Conservation (phyloP, 2,113 vertebrate species). For the Anser cygnoides region DNA sequence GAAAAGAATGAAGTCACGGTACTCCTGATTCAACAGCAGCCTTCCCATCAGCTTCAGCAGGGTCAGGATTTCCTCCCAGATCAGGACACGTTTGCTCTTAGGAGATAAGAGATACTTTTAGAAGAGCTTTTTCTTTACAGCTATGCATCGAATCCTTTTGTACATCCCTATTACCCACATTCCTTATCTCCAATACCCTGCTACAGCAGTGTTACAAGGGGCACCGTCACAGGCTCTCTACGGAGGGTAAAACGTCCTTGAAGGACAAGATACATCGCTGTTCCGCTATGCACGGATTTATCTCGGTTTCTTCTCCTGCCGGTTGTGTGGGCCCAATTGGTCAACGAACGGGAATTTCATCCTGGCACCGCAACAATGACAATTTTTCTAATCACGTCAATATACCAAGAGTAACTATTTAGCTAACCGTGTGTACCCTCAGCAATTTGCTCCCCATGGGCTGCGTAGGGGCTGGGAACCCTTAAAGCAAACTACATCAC, state of each 20-base stretch:
- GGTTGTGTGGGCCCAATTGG: neutral
- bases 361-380: neutral
- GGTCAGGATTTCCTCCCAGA: neutral
- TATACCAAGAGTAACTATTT: constrained; percentile 43
- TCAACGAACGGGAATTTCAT: constrained; percentile 12
- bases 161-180: neutral
- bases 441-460: neutral
- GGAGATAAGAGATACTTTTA: neutral
- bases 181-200: constrained; percentile 32
- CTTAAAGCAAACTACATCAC: neutral
- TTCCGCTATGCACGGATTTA: neutral
- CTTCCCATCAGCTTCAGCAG: neutral
- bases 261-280: constrained; percentile 1
- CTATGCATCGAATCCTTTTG: constrained; percentile 11
- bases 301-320: neutral
- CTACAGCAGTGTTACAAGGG: neutral
- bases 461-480: neutral
- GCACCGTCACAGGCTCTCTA: neutral
- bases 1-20: neutral
- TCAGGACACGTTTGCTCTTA: neutral
- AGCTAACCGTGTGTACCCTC: neutral
- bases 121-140: neutral
- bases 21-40: neutral
- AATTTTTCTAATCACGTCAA: neutral
- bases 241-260: neutral